Conservation (phyloP, 2,797 vertebrate species). For the Aphelocoma californica region DNA sequence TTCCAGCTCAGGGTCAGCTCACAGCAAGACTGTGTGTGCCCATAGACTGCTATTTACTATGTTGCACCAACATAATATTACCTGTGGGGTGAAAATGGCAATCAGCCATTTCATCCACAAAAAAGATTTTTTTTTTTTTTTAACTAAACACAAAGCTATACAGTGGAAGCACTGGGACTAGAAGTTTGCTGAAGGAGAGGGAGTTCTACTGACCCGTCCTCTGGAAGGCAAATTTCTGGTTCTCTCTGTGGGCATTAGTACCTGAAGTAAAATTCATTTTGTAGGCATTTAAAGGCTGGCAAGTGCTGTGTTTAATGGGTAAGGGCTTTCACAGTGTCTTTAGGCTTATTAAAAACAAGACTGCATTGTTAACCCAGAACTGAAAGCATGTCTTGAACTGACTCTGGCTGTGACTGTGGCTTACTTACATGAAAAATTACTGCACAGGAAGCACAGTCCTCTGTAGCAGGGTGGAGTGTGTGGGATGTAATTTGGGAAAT, state of each 20-base stretch:
- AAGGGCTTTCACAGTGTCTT: background rate
- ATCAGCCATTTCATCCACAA: background rate
- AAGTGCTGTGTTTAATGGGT: background rate
- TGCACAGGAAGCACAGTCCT: background rate
- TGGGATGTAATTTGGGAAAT: background rate
- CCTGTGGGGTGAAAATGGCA: background rate
- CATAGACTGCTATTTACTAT: background rate
- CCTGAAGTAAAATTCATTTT: background rate
- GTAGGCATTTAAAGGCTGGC: background rate
- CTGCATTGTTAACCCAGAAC: background rate
- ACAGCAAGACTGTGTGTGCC: background rate
- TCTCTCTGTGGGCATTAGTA: background rate
- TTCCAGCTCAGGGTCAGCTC: background rate
- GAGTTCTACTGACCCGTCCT: background rate
- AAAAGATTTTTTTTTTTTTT: background rate
- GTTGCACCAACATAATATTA: background rate
- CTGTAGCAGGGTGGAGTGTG: background rate
- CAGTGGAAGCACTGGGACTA: background rate
- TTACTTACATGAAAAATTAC: background rate
- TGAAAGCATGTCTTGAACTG: background rate
- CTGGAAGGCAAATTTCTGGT: background rate
- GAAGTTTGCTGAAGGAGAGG: background rate
- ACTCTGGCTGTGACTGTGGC: background rate
- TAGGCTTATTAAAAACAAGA: background rate
- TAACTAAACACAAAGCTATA: background rate